Percentiles rank a stretch among this genome's conserved stretches.
Evolutionary conservation across 2,888 invertebrate genomes (phyloP).

Genomic region (Drosophila yooni): DNA sequence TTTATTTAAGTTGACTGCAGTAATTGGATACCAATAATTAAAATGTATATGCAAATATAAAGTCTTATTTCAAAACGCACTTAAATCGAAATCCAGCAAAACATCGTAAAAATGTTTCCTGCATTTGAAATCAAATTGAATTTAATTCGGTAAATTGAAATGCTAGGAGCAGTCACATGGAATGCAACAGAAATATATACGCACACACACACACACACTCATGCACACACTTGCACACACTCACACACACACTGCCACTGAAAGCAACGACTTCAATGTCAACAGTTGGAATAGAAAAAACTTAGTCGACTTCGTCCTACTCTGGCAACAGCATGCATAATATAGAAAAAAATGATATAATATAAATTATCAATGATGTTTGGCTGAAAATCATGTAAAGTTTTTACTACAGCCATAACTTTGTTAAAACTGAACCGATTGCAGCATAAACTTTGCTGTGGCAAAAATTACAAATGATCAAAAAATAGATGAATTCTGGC

Average conservation of each 20-base stretch:
- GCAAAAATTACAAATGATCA: not conserved
- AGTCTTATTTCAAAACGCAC: not conserved
- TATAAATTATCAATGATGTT: not conserved
- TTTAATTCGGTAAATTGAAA: conserved; percentile 26
- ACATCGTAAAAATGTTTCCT: not conserved
- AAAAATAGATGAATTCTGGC: not conserved
- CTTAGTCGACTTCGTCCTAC: not conserved
- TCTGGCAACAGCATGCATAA: not conserved
- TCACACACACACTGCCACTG: not conserved
- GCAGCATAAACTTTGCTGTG: not conserved
- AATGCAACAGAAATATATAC: conserved; percentile 4
- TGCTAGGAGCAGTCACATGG: conserved; percentile 26
- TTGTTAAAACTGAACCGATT: not conserved
- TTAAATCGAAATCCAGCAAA: not conserved
- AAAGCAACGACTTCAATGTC: conserved; percentile 29
- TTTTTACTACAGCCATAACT: not conserved
- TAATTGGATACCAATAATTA: not conserved
- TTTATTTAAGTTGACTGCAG: not conserved
- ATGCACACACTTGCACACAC: not conserved
- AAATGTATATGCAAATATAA: not conserved
- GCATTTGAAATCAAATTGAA: conserved; percentile 17
- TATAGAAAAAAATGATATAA: not conserved
- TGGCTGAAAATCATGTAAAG: not conserved
- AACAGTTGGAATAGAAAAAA: conserved; percentile 1
- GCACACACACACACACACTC: not conserved